Conservation (phyloP, 1,140 invertebrate genomes). For the Cydia strobilella region DNA sequence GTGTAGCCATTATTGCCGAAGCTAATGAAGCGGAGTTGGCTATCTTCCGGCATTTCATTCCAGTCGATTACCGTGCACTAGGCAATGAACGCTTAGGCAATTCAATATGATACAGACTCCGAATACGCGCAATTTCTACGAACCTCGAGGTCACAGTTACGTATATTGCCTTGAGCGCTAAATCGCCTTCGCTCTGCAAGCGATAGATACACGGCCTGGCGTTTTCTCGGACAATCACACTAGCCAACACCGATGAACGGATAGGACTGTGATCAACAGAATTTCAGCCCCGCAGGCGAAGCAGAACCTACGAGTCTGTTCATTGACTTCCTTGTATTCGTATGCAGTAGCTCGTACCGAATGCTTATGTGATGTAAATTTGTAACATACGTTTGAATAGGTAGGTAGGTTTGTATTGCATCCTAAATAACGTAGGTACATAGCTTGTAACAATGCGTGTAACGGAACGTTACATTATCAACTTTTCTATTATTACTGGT, state of each 20-base stretch:
- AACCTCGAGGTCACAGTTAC: background rate
- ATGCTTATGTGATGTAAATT: background rate
- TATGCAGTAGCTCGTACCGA: background rate
- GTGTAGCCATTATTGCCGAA: conserved; percentile 18
- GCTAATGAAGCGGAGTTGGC: conserved; percentile 24
- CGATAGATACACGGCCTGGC: background rate
- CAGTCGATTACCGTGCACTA: background rate
- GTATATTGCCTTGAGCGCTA: background rate
- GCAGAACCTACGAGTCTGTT: background rate
- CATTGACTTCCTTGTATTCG: background rate
- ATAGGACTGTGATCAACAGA: conserved; percentile 6
- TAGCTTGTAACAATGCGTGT: no score
- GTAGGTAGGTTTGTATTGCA: no score
- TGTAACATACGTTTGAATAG: background rate
- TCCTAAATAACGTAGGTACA: no score
- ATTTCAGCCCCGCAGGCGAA: conserved; percentile 10
- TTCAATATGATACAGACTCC: background rate
- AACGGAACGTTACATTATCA: no score
- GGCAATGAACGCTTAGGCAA: background rate
- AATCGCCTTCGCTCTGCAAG: background rate
- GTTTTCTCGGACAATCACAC: conserved; percentile 31
- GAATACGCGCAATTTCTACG: background rate
- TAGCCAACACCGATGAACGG: conserved; percentile 29
- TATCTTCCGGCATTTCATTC: background rate
- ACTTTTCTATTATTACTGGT: no score